phyloP scores from a whole-genome alignment of 2,113 vertebrate species.

The Trichomycterus rosablanca region DNA sequence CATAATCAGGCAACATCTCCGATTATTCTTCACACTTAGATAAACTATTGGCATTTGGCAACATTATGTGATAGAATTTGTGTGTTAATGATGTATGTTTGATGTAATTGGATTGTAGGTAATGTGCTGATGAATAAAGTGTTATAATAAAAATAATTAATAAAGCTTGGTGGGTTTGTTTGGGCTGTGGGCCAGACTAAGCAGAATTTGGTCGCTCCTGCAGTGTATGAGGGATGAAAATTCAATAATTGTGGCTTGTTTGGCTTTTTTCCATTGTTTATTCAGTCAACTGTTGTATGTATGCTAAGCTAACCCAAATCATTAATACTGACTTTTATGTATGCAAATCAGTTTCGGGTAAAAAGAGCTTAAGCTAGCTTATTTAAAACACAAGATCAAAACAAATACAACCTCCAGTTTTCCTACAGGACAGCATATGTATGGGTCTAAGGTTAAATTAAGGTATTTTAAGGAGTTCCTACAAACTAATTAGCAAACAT shows the following conservation, averaged over 20 bases:
- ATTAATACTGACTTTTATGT: too few relatives aligned
- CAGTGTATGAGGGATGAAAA: constrained; percentile 26
- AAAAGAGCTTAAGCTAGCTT: too few relatives aligned
- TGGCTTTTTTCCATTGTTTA: not conserved
- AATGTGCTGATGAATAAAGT: not conserved
- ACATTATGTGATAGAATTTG: not conserved
- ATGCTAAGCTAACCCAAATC: not conserved
- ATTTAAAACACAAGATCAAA: too few relatives aligned
- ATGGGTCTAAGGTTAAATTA: too few relatives aligned
- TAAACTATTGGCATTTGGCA: not conserved
- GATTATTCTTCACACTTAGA: constrained; percentile 19
- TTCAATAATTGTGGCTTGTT: constrained; percentile 24
- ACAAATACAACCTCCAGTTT: too few relatives aligned
- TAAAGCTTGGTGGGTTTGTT: not conserved
- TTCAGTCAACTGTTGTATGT: not conserved
- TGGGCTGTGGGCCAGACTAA: constrained; percentile 29
- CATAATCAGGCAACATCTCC: constrained; percentile 5
- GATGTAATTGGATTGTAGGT: constrained; percentile 4
- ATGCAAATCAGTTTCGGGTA: too few relatives aligned
- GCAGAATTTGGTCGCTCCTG: constrained; percentile 10
- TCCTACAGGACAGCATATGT: too few relatives aligned
- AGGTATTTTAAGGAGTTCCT: too few relatives aligned
- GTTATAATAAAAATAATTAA: not conserved
- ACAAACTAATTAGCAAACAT: too few relatives aligned
- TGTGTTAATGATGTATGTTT: constrained; percentile 12